phyloP scores from a whole-genome alignment of 2,113 vertebrate species.

The Etheostoma cragini region DNA sequence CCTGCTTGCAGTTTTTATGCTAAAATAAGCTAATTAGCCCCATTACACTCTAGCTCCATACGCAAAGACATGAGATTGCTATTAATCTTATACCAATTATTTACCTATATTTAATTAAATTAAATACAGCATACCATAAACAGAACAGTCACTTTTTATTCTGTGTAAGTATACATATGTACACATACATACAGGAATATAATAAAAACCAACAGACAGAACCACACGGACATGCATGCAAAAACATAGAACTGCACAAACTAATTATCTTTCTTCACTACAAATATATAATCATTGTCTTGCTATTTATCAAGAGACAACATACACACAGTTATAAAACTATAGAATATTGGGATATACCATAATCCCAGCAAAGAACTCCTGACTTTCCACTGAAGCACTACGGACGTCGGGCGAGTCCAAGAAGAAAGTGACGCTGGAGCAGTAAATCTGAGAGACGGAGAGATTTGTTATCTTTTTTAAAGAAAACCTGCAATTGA shows the following conservation, averaged over 20 bases:
- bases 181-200: background rate
- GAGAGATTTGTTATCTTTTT: background rate
- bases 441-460: constrained; percentile 87
- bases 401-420: constrained; percentile 85
- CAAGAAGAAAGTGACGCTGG: constrained; percentile 87
- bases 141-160: background rate
- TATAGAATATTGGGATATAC: constrained; percentile 72
- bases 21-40: background rate
- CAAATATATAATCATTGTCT: background rate
- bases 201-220: background rate
- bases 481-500: background rate
- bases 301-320: background rate
- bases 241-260: background rate
- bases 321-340: background rate
- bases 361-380: constrained; percentile 92
- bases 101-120: background rate
- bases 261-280: background rate
- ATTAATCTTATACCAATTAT: background rate
- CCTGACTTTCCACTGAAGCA: constrained; percentile 84
- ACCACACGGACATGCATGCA: background rate
- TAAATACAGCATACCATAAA: background rate
- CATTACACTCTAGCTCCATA: background rate
- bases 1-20: background rate
- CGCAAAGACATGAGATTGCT: background rate
- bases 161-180: background rate